phyloP scores from a whole-genome alignment of 2,797 vertebrate genomes.

The Muscicapa striata region DNA sequence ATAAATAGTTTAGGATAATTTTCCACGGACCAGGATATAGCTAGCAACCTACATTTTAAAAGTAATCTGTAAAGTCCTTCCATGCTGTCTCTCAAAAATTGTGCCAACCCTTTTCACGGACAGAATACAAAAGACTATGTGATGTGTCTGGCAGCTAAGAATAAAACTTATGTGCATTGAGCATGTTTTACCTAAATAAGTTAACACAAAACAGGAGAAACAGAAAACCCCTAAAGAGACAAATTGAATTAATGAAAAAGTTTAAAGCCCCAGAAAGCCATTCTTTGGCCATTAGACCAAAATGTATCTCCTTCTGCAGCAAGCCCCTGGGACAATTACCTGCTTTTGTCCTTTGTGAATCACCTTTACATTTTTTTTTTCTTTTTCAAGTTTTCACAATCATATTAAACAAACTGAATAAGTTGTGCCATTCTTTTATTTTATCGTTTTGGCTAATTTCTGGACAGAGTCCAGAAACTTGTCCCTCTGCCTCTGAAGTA shows the following conservation, averaged over 20 bases:
- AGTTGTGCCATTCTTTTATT: neutral
- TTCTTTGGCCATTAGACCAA: neutral
- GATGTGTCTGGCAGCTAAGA: constrained; percentile 5
- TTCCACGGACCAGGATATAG: neutral
- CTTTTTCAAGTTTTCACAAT: neutral
- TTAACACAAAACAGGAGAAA: neutral
- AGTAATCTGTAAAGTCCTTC: neutral
- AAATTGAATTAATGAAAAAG: neutral
- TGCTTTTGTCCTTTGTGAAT: neutral
- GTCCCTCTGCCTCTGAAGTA: constrained; percentile 3
- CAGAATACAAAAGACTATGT: neutral
- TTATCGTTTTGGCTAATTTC: neutral
- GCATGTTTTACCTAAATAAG: neutral
- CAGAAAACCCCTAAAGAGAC: neutral
- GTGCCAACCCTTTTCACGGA: neutral
- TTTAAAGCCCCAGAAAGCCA: neutral
- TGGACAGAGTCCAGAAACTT: constrained; percentile 1
- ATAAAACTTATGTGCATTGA: neutral
- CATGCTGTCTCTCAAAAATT: neutral
- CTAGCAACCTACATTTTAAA: neutral
- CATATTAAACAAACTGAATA: neutral
- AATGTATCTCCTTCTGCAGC: neutral
- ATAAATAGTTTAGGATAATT: constrained; percentile 4
- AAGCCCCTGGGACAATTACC: neutral
- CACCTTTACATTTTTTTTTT: neutral